A percentile compares a stretch with the other conserved stretches of the same genome.
These are phyloP conservation scores for Hozukius guyotensis DNA, from an alignment of 2,797 vertebrate species.

Conservation along the genomic window DNA sequence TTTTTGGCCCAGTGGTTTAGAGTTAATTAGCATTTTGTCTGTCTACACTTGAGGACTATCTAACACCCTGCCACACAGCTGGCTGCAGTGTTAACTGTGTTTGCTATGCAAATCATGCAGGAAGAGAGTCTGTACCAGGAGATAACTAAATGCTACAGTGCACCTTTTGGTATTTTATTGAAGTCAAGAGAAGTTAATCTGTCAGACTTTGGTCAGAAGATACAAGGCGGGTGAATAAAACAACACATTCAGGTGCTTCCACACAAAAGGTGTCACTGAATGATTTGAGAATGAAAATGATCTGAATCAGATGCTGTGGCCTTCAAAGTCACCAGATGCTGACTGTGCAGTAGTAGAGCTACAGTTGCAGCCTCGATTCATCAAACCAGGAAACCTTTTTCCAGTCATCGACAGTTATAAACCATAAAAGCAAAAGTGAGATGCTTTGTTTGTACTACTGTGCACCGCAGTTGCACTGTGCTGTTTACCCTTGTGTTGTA, in stretches of 20 bases:
- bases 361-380: not conserved
- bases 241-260: not conserved
- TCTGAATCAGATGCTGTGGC: not conserved
- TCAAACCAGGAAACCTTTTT: not conserved
- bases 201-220: not conserved
- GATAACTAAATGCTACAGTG: slow-evolving; percentile 17
- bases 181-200: not conserved
- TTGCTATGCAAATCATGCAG: slow-evolving; percentile 32
- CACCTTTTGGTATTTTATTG: not conserved
- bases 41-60: not conserved
- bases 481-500: not conserved
- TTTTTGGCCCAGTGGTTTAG: not conserved
- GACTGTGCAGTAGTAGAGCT: not conserved
- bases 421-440: not conserved
- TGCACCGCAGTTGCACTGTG: not conserved
- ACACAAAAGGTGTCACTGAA: not conserved
- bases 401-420: not conserved
- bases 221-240: not conserved
- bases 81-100: slow-evolving; percentile 10
- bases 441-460: not conserved
- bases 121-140: not conserved
- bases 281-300: not conserved
- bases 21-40: slow-evolving; percentile 15
- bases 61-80: slow-evolving; percentile 3
- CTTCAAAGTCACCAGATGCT: not conserved